Percentiles rank a stretch among this genome's conserved stretches.
Evolutionary conservation across 2,888 invertebrate genomes (phyloP).

Genomic region (Noctuana brunneofusca): DNA sequence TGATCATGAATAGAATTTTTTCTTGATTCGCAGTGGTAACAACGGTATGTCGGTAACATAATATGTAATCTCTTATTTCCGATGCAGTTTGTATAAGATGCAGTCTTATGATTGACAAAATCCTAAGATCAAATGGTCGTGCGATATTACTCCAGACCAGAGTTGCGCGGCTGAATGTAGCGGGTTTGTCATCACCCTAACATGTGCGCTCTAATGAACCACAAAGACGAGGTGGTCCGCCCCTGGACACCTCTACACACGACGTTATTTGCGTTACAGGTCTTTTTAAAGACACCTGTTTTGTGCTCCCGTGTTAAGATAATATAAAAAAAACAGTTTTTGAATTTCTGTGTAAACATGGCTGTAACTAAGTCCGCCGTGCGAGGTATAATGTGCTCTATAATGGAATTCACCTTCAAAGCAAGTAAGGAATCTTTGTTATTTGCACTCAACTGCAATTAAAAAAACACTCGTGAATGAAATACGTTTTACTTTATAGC

Average conservation of each 20-base stretch:
- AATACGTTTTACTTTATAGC: not conserved
- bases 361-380: slow-evolving; percentile 73
- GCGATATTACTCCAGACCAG: slow-evolving; percentile 10
- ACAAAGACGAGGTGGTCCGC: slow-evolving; percentile 60
- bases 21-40: too few species aligned
- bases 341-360: slow-evolving; percentile 50
- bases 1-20: too few species aligned
- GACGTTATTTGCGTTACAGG: slow-evolving; percentile 51
- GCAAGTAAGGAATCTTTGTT: slow-evolving; percentile 67
- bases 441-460: not conserved
- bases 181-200: slow-evolving; percentile 42
- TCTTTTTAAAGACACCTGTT: slow-evolving; percentile 35
- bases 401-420: slow-evolving; percentile 80
- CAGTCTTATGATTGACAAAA: not conserved
- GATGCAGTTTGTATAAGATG: not conserved
- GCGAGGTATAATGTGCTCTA: slow-evolving; percentile 77
- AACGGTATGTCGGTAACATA: too few species aligned
- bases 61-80: not conserved
- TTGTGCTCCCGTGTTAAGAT: slow-evolving; percentile 9
- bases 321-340: not conserved
- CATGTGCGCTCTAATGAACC: slow-evolving; percentile 78
- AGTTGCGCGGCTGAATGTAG: slow-evolving; percentile 43
- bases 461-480: not conserved
- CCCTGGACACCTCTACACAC: slow-evolving; percentile 59
- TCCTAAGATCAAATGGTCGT: not conserved